Conservation (phyloP, 2,888 invertebrate genomes). For the Tachystola acroxantha region DNA sequence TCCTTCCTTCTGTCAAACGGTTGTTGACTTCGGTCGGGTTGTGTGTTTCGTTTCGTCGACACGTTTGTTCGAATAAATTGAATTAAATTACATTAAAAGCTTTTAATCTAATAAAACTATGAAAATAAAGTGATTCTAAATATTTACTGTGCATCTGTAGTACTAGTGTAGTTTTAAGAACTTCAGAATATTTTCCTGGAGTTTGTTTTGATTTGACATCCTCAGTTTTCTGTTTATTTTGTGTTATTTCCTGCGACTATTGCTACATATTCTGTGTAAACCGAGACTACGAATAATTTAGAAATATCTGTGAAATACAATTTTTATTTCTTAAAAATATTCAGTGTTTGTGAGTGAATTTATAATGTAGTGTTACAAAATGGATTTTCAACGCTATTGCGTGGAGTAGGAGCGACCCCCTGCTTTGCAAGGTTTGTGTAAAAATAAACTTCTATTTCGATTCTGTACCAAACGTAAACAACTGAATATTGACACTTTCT, state of each 20-base stretch:
- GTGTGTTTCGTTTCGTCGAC: constrained; percentile 14
- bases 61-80: constrained; percentile 17
- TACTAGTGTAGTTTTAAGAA: not conserved
- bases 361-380: constrained; percentile 17
- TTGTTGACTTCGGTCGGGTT: constrained; percentile 55
- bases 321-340: too few species aligned
- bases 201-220: constrained; percentile 41
- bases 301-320: too few species aligned
- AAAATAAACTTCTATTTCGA: constrained; percentile 24
- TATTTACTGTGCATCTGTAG: not conserved
- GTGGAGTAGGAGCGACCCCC: constrained; percentile 28
- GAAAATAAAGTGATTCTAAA: constrained; percentile 1
- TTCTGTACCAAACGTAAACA: constrained; percentile 3
- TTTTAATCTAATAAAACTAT: constrained; percentile 5
- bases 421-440: constrained; percentile 47
- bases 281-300: too few species aligned
- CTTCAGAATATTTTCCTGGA: not conserved
- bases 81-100: constrained; percentile 14
- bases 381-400: constrained; percentile 31
- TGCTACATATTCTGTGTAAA: constrained; percentile 1
- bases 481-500: not conserved
- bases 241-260: constrained; percentile 24
- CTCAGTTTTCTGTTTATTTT: constrained; percentile 30
- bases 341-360: constrained; percentile 19
- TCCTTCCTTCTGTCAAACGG: constrained; percentile 52